Evolutionary conservation across 2,888 invertebrate species (phyloP).

Genomic region (Dimorphilus gyrociliatus): DNA sequence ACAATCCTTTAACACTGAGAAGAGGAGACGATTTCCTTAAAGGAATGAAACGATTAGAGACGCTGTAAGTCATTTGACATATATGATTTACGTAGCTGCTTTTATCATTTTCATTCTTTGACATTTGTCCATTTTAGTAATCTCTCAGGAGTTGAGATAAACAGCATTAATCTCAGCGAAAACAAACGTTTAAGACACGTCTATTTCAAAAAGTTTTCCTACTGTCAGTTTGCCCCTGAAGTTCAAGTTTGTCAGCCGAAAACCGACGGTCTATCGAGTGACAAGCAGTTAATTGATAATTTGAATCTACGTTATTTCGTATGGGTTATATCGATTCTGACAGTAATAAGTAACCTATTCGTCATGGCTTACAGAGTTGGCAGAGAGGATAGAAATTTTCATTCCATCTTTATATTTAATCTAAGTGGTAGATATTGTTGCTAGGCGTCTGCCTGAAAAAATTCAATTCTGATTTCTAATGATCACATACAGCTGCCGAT

Average conservation of each 20-base stretch:
- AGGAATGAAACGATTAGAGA: too few species aligned
- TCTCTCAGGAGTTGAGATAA: too few species aligned
- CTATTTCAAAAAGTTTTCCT: constrained; percentile 4
- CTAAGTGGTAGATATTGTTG: constrained; percentile 42
- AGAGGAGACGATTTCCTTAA: too few species aligned
- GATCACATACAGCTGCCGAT: constrained; percentile 11
- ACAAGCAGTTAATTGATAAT: constrained; percentile 8
- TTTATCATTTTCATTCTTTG: too few species aligned
- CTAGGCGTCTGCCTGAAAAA: constrained; percentile 11
- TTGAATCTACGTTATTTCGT: constrained; percentile 14
- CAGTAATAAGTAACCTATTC: constrained; percentile 7
- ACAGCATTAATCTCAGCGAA: too few species aligned
- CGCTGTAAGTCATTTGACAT: too few species aligned
- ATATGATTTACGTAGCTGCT: too few species aligned
- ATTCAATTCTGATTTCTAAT: too few species aligned
- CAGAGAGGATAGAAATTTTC: constrained; percentile 47
- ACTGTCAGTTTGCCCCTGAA: constrained; percentile 9
- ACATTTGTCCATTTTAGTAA: too few species aligned
- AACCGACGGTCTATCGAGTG: constrained; percentile 10
- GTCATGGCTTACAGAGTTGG: constrained; percentile 19
- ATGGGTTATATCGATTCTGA: constrained; percentile 11
- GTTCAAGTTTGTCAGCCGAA: constrained; percentile 8
- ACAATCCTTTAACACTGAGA: too few species aligned
- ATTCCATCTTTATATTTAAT: constrained; percentile 50
- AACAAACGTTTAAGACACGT: too few species aligned